Evolutionary conservation across 2,888 invertebrate species (phyloP).

Genomic region (Mimumesa dahlbomi): DNA sequence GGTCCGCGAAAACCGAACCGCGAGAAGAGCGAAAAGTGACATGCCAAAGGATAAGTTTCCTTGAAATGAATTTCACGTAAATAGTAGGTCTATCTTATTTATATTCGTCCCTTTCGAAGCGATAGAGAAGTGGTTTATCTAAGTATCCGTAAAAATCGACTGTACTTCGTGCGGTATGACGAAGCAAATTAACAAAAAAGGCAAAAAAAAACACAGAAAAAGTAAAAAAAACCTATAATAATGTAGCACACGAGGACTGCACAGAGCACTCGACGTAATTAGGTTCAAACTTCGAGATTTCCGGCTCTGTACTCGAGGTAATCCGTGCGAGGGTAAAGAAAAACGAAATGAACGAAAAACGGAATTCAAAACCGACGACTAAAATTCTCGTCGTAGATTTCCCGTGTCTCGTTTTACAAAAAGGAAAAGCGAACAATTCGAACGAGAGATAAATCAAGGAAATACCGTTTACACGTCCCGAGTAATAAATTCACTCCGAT

Average conservation of each 20-base stretch:
- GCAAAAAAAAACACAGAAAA: background rate
- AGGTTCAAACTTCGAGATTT: conserved; percentile 15
- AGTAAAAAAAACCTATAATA: no score
- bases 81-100: conserved; percentile 51
- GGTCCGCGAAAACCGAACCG: conserved; percentile 44
- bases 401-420: no score
- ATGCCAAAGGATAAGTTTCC: conserved; percentile 76
- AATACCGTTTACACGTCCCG: conserved; percentile 19
- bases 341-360: background rate
- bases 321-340: background rate
- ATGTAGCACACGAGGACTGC: conserved; percentile 25
- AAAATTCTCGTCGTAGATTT: no score
- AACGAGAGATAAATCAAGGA: background rate
- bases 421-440: no score
- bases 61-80: conserved; percentile 70
- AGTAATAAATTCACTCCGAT: conserved; percentile 37
- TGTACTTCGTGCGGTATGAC: background rate
- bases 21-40: conserved; percentile 66
- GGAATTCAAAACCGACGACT: background rate
- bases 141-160: conserved; percentile 2
- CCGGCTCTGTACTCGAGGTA: background rate
- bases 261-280: background rate
- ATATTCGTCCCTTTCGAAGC: conserved; percentile 46
- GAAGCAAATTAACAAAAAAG: background rate
- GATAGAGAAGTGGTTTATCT: conserved; percentile 27